Evolutionary conservation across 2,888 invertebrate species (phyloP).

Genomic region (Acanthopleura granulata): DNA sequence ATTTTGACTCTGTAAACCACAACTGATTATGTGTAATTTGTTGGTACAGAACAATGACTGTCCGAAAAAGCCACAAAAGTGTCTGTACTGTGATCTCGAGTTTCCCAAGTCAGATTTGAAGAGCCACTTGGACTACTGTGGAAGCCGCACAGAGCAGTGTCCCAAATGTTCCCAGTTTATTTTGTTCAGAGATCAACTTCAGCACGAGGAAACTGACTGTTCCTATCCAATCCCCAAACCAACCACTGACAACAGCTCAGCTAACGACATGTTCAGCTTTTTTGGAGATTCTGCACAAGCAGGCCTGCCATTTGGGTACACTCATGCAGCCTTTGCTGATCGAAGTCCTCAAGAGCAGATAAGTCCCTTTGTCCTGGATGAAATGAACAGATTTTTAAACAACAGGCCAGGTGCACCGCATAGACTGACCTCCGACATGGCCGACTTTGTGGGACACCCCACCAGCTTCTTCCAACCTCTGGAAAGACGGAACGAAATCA

Average conservation of each 20-base stretch:
- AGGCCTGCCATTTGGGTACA: neutral
- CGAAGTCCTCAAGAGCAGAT: constrained; percentile 15
- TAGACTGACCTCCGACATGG: neutral
- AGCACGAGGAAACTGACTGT: constrained; percentile 74
- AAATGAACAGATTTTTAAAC: constrained; percentile 33
- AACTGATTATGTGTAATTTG: constrained; percentile 8
- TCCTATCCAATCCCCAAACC: constrained; percentile 41
- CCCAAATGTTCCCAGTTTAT: constrained; percentile 78
- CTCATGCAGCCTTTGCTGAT: neutral
- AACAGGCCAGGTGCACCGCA: neutral
- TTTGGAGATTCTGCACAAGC: neutral
- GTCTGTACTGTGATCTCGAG: constrained; percentile 79
- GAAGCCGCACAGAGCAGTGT: constrained; percentile 80
- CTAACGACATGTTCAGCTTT: neutral
- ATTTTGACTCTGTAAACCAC: too few relatives aligned
- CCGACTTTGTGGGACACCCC: neutral
- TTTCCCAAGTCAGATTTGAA: constrained; percentile 75
- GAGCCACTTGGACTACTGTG: constrained; percentile 80
- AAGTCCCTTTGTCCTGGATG: constrained; percentile 36
- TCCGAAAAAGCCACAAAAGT: constrained; percentile 74
- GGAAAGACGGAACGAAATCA: neutral
- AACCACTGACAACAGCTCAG: constrained; percentile 4
- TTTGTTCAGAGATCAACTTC: constrained; percentile 79
- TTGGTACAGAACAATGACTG: constrained; percentile 73
- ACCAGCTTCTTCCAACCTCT: neutral